Evolutionary conservation across 2,797 vertebrate genomes (phyloP), one percentile per base, ranked within the genome.

Genomic region (Gephyroberyx darwinii): DNA sequence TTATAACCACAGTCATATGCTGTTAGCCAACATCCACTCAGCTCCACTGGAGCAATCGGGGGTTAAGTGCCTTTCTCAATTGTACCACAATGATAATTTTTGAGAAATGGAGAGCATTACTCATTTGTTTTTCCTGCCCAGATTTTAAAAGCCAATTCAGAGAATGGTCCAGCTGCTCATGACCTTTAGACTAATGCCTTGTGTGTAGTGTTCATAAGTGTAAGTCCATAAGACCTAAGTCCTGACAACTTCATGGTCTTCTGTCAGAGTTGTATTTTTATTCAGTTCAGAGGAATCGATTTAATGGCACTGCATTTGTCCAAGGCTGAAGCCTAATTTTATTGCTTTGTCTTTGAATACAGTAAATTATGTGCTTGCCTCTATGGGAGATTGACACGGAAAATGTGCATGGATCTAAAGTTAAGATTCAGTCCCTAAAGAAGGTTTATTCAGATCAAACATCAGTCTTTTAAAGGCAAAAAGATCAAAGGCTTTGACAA

Each of bases 381-480:
- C 39, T 41, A 12, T 41, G 39, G 39, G 41, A 43, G 12, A 14
- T 16, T 5, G 43, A 45, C 43, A 45, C 16, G 43, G 43, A 45
- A 14, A 14, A 14, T 43, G 41, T 43, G 41, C 41, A 43, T 14
- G 41, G 41, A 10, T 13, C 41, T 3, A 26, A 58, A 67, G 41
- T 43, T 33, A 37, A 17, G 7, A 35, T 57, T 50, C 33, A 52
- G 1, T 37, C 54, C 5, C 39, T 7, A 20, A 33, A 1, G 14
- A 39, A 43, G 19, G 31, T 61, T 37, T 48, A 20, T 31, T 7
- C 33, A 35, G 33, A 1, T 41, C 12, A 13, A 16, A 4, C 16
- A 45, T n/a, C 43, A 50, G 20, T 61, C 30, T 67, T 68, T 65
- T 48, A 14, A 45, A 16, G 43, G 39, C 35, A 73, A 66, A 45